Base-by-base conservation (phyloP, 2,888 invertebrate genomes). In the Autographa pulchrina region DNA sequence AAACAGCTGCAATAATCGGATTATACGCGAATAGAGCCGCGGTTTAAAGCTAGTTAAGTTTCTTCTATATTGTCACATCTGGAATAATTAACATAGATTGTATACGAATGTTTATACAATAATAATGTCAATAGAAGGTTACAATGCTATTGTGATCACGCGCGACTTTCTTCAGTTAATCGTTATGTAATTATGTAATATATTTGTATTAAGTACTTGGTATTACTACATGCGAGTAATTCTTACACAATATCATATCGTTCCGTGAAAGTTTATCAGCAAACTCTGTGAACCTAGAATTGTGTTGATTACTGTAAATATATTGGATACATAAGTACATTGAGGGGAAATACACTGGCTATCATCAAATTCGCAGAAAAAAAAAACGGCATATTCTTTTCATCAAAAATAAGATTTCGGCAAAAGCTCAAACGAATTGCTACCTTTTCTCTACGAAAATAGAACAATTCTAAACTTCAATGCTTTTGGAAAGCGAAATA, bases 231-330 rank as follows among this genome's bases (percentile, higher is more conserved):
- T 56, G 20, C 48, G 48, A 48, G 48, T n/a, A 5, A 16, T 9
- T 54, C 2, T 56, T 56, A 56, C 54, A 56, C 54, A 56, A 56
- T 13, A 25, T 56, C 1, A 25, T 52, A 52, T 56, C 4, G 8
- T 13, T 56, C 20, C 18, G 54, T 56, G 54, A 56, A 56, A 56
- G 54, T 56, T 56, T 56, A 56, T 56, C 54, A 56, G 54, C 25
- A 56, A 56, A 25, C 20, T 25, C 54, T 56, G 13, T 56, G 54
- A 56, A 56, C 54, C 25, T 25, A 56, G 20, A 13, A 20, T 56
- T 56, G 20, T 56, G 54, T 13, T 48, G n/a, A 48, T 25, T 20
- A 25, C 13, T 14, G 25, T 56, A 2, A 25, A 25, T 56, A 13
- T 25, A n/a, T n/a, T 16, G 16, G 16, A 16, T 43, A 54, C 54